Base-by-base conservation (phyloP, 2,113 vertebrate genomes). In the Romanogobio albipinnatus region DNA sequence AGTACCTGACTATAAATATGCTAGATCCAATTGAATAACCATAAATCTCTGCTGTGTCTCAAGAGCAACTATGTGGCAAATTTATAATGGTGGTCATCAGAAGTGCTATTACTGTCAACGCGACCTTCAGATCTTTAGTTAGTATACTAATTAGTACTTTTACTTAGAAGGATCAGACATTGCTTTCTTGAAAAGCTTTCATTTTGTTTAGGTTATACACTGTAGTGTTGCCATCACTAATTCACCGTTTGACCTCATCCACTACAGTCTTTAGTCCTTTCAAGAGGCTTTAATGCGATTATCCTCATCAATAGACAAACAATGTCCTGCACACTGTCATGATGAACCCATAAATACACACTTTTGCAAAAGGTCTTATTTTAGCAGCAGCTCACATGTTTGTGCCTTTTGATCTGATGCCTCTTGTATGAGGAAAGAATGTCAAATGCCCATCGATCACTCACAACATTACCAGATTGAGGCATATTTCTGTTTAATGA, bases 1-100 rank as follows among this genome's bases (percentile, higher is more conserved):
- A 66, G 73, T 76, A 61, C 26, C 71, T 61, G 8, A 26, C 83
- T 84, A 84, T 80, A 88, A 86, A 87, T 86, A 85, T 73, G 45
- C 49, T 68, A 51, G 66, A 83, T 83, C 79, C 81, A 85, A 66
- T 71, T 86, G 75, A 58, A 61, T 59, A 39, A 83, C 9, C 9
- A 15, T 17, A 43, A 76, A 84, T 80, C 70, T 59, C 73, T 36
- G n/a, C 47, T 76, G 68, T 19, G 59, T 43, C 45, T 74, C 3
- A 33, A 39, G 8, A 73, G 43, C 15, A 45, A 51, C 59, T 53
- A 78, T 43, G 76, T 59, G 49, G 49, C 26, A n/a, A 29, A 36
- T 58, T 53, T 51, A 59, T 33, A 14, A 53, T 8, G 9, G 47
- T 53, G 45, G 24, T 58, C 75, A 77, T 58, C 49, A 56, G 73